These are phyloP conservation scores for Dendrolimus punctatus DNA, from an alignment of 1,140 invertebrate genomes.

Conservation along the genomic window DNA sequence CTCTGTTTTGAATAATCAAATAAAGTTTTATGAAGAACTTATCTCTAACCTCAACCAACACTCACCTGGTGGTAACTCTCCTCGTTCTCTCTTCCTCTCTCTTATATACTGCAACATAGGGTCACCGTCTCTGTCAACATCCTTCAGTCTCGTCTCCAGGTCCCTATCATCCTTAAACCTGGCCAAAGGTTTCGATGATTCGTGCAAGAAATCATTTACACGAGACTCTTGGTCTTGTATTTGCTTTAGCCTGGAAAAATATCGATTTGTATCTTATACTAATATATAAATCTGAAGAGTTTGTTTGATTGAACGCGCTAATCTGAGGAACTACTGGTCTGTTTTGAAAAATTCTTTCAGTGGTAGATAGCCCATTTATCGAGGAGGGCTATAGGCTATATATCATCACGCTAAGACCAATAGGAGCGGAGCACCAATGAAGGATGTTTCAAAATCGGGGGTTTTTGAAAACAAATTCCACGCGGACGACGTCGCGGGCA, in stretches of 20 bases:
- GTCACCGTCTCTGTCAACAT: constrained; percentile 88
- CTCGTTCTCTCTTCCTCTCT: constrained; percentile 80
- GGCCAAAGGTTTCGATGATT: constrained; percentile 93
- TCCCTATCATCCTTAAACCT: constrained; percentile 91
- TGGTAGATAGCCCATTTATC: no score
- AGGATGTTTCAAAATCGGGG: no score
- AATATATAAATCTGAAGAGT: not conserved
- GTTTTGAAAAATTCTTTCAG: no score
- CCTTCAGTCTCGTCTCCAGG: constrained; percentile 83
- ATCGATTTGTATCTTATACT: constrained; percentile 4
- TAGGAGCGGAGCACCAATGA: no score
- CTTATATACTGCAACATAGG: constrained; percentile 93
- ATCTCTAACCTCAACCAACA: not conserved
- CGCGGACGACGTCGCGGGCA: no score
- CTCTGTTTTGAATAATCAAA: no score
- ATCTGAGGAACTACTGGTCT: no score
- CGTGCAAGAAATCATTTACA: constrained; percentile 81
- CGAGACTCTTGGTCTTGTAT: constrained; percentile 79
- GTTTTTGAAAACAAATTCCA: no score
- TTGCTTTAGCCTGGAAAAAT: constrained; percentile 80
- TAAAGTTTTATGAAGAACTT: not conserved
- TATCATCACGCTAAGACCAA: no score
- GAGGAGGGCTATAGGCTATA: no score
- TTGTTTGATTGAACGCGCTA: no score
- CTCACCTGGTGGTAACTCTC: constrained; percentile 48